phyloP scores from a whole-genome alignment of 2,888 invertebrate species.

The Dasysyrphus albostriatus region DNA sequence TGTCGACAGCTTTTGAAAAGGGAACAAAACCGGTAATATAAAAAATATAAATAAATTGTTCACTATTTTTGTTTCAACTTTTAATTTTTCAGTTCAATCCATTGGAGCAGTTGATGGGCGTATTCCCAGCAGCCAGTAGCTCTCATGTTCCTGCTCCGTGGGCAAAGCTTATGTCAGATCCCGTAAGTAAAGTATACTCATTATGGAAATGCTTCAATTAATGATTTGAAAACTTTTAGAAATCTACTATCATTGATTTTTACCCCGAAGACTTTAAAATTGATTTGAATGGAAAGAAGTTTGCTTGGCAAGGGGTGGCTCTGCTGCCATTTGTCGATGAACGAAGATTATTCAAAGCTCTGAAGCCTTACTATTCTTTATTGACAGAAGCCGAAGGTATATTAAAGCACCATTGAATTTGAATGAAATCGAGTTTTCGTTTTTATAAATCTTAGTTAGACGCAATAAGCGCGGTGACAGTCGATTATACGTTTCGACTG shows the following conservation, averaged over 20 bases:
- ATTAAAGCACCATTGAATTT: constrained; percentile 56
- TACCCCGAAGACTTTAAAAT: constrained; percentile 99
- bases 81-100: constrained; percentile 91
- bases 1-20: constrained; percentile 94
- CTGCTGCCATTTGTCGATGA: constrained; percentile 99
- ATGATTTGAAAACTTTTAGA: constrained; percentile 84
- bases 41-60: constrained; percentile 55
- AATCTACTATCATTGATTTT: constrained; percentile 98
- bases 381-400: constrained; percentile 93
- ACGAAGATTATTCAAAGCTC: constrained; percentile 91
- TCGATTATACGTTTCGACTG: constrained; percentile 92
- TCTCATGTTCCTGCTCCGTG: constrained; percentile 97
- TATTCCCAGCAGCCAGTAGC: constrained; percentile 98
- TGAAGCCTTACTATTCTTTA: constrained; percentile 91
- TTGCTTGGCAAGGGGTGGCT: constrained; percentile 99
- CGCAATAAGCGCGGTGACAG: constrained; percentile 96
- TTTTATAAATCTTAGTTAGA: constrained; percentile 84
- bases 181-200: constrained; percentile 85
- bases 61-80: neutral
- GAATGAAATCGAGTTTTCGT: constrained; percentile 7
- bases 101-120: constrained; percentile 99
- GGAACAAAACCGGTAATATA: constrained; percentile 92
- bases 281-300: constrained; percentile 99
- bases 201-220: neutral
- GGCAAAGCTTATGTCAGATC: constrained; percentile 96